phyloP scores from a whole-genome alignment of 2,888 invertebrate genomes.

The Sialis fuliginosa region DNA sequence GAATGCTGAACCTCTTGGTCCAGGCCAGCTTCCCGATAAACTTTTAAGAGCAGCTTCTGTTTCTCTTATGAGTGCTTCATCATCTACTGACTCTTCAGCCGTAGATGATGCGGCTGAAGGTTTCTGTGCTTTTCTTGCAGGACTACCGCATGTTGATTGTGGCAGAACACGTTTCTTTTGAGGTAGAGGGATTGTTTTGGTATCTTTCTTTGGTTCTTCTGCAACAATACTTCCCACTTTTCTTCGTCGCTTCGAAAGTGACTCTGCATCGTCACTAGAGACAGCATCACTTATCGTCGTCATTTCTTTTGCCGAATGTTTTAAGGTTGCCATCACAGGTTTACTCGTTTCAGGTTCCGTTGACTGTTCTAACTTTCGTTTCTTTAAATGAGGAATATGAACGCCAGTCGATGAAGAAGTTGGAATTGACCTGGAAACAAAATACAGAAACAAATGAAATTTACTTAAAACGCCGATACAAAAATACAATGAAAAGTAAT shows the following conservation, averaged over 20 bases:
- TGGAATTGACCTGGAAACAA: conserved; percentile 5
- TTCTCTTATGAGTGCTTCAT: conserved; percentile 70
- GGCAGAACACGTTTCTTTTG: conserved; percentile 38
- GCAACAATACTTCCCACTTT: conserved; percentile 26
- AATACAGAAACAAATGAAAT: neutral
- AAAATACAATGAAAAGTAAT: no score
- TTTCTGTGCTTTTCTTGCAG: conserved; percentile 19
- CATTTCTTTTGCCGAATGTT: conserved; percentile 13
- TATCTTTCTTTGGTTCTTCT: conserved; percentile 16
- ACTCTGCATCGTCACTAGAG: conserved; percentile 18
- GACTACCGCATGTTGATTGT: conserved; percentile 15
- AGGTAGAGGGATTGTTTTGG: conserved; percentile 27
- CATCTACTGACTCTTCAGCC: conserved; percentile 32
- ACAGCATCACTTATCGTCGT: conserved; percentile 15
- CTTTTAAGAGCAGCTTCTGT: conserved; percentile 77
- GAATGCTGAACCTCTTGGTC: conserved; percentile 42
- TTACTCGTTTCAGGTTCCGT: conserved; percentile 25
- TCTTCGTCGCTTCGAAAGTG: conserved; percentile 26
- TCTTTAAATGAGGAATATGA: conserved; percentile 39
- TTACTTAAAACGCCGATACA: no score
- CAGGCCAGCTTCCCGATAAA: conserved; percentile 73
- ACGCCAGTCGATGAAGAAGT: conserved; percentile 2
- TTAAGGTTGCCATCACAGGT: conserved; percentile 7
- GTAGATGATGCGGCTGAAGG: conserved; percentile 13
- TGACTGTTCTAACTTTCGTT: conserved; percentile 40